Percentiles rank a stretch among this genome's conserved stretches.
Evolutionary conservation across 37 sponge, comb jelly and placozoan genomes (phyloP).

Genomic region (Dysidea cf. avara): DNA sequence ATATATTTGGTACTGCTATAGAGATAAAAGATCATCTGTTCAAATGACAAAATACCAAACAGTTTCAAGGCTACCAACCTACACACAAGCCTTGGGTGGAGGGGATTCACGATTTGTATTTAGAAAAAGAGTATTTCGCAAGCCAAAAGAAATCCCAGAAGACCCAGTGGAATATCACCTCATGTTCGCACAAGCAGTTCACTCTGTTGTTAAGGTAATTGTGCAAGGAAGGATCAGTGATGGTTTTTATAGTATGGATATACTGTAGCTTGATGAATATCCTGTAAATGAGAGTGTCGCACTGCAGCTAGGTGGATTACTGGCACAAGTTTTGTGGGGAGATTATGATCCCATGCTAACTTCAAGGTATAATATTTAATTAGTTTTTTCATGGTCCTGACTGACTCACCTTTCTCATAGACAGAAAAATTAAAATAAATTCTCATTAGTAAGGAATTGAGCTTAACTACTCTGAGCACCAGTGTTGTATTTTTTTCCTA

Average conservation of each 20-base stretch:
- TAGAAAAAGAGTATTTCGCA: constrained; percentile 86
- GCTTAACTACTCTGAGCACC: too few species aligned
- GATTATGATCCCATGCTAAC: constrained; percentile 38
- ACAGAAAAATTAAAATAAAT: too few species aligned
- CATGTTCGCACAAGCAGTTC: constrained; percentile 96
- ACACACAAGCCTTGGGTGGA: constrained; percentile 86
- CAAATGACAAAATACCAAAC: constrained; percentile 90
- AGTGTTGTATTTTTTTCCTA: too few species aligned
- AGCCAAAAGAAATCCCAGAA: constrained; percentile 92
- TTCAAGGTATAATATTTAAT: too few species aligned
- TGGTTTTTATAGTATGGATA: background rate
- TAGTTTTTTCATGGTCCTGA: too few species aligned
- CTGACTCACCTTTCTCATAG: too few species aligned
- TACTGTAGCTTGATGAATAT: constrained; percentile 84
- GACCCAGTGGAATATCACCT: constrained; percentile 97
- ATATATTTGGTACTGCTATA: constrained; percentile 17
- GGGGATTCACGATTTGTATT: constrained; percentile 93
- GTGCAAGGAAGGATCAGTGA: background rate
- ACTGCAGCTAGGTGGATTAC: constrained; percentile 90
- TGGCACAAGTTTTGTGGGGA: constrained; percentile 89
- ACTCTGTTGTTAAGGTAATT: constrained; percentile 86
- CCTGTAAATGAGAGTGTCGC: constrained; percentile 89
- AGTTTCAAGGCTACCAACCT: constrained; percentile 58
- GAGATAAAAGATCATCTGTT: constrained; percentile 89
- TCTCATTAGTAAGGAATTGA: too few species aligned